Conservation (phyloP, 2,888 invertebrate species). For the Aporophyla nigra region DNA sequence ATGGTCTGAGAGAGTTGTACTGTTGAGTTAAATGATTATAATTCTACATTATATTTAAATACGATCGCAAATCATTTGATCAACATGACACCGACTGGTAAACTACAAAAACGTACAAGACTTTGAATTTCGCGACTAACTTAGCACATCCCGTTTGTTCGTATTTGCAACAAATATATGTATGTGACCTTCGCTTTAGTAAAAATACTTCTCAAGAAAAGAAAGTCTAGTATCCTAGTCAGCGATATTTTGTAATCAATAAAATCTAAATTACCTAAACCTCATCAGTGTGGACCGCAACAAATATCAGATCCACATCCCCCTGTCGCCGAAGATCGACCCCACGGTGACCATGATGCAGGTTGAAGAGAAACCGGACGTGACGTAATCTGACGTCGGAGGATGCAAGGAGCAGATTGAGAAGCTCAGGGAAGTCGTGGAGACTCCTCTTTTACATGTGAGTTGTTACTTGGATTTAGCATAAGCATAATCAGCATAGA, state of each 20-base stretch:
- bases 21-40: too few species aligned
- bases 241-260: neutral
- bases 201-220: neutral
- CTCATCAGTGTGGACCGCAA: constrained; percentile 97
- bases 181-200: neutral
- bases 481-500: too few species aligned
- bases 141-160: too few species aligned
- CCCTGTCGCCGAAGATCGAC: constrained; percentile 99
- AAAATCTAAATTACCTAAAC: neutral
- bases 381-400: constrained; percentile 99
- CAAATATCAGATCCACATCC: constrained; percentile 99
- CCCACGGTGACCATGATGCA: constrained; percentile 99
- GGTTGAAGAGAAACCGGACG: constrained; percentile 99
- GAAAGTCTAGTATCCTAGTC: neutral
- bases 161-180: neutral
- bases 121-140: too few species aligned
- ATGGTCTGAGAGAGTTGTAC: too few species aligned
- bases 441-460: constrained; percentile 98
- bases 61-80: too few species aligned
- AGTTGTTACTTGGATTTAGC: constrained; percentile 76
- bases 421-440: constrained; percentile 99
- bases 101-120: too few species aligned
- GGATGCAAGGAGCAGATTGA: constrained; percentile 99
- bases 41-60: too few species aligned
- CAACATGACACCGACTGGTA: too few species aligned